A percentile compares a stretch with the other conserved stretches of the same genome.
Evolutionary conservation across 2,888 invertebrate species (phyloP).

Genomic region (Laothoe populi): DNA sequence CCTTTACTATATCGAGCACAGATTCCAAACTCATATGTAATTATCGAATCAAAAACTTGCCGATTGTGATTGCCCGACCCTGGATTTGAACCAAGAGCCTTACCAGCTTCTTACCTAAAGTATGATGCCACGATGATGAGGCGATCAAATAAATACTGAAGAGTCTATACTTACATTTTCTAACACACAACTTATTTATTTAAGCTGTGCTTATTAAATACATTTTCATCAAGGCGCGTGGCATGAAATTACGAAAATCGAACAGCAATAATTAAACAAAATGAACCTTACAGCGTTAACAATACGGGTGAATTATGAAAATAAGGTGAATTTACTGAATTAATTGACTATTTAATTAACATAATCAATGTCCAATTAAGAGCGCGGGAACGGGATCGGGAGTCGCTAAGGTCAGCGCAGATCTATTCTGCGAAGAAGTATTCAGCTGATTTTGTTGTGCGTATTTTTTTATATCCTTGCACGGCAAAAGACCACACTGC

Average conservation of each 20-base stretch:
- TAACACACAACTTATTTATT: no score
- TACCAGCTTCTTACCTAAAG: no score
- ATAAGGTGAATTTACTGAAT: conserved; percentile 3
- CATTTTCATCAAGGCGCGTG: neutral
- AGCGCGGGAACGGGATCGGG: neutral
- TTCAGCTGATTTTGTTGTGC: neutral
- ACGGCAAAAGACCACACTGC: no score
- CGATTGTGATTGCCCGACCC: no score
- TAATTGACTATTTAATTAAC: conserved; percentile 23
- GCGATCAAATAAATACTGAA: no score
- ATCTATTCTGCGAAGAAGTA: neutral
- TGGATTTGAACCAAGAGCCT: no score
- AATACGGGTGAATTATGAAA: conserved; percentile 6
- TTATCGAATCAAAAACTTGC: no score
- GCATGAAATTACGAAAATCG: neutral
- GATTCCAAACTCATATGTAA: no score
- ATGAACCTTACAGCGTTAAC: neutral
- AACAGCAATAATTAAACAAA: neutral
- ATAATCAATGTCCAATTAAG: conserved; percentile 20
- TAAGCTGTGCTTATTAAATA: neutral
- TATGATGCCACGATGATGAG: no score
- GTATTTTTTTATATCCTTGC: no score
- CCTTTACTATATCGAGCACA: no score
- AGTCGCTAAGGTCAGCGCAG: neutral
- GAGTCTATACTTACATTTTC: no score